Percentiles rank a stretch among this genome's conserved stretches.
phyloP scores from a whole-genome alignment of 1,140 invertebrate genomes.

The Trachymyrmex septentrionalis region DNA sequence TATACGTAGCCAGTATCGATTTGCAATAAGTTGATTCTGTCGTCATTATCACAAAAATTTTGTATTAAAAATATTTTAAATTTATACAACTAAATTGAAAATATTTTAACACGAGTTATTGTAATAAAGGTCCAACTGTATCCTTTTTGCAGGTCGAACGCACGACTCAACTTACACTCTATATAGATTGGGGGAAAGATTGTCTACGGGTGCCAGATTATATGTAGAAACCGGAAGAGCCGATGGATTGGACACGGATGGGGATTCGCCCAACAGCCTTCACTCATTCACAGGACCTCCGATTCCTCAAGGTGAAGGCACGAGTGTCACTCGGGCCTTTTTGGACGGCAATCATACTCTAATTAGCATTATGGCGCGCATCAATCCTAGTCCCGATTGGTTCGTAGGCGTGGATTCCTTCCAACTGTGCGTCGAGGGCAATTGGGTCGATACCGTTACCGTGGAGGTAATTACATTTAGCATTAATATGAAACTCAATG shows the following conservation, averaged over 20 bases:
- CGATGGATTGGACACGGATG: conserved; percentile 89
- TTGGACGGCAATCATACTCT: conserved; percentile 96
- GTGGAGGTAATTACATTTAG: conserved; percentile 90
- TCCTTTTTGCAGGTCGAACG: conserved; percentile 91
- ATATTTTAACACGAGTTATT: neutral
- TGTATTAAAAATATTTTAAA: neutral
- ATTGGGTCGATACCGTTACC: conserved; percentile 97
- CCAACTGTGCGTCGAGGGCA: conserved; percentile 96
- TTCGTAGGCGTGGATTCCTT: conserved; percentile 98
- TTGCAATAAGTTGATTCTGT: neutral
- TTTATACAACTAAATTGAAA: neutral
- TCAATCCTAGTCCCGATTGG: conserved; percentile 99
- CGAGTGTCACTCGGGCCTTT: conserved; percentile 93
- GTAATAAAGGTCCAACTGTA: neutral
- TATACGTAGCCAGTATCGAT: neutral
- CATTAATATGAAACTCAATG: conserved; percentile 8
- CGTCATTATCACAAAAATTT: neutral
- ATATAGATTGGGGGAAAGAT: conserved; percentile 92
- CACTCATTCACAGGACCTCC: conserved; percentile 94
- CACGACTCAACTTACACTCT: conserved; percentile 93
- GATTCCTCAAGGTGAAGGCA: conserved; percentile 91
- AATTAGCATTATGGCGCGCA: conserved; percentile 94
- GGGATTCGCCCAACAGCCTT: conserved; percentile 85
- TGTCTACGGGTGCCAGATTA: conserved; percentile 91
- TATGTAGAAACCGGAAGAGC: conserved; percentile 94